These are phyloP conservation scores for Glareola pratincola DNA, from an alignment of 2,113 vertebrate genomes.

Conservation along the genomic window DNA sequence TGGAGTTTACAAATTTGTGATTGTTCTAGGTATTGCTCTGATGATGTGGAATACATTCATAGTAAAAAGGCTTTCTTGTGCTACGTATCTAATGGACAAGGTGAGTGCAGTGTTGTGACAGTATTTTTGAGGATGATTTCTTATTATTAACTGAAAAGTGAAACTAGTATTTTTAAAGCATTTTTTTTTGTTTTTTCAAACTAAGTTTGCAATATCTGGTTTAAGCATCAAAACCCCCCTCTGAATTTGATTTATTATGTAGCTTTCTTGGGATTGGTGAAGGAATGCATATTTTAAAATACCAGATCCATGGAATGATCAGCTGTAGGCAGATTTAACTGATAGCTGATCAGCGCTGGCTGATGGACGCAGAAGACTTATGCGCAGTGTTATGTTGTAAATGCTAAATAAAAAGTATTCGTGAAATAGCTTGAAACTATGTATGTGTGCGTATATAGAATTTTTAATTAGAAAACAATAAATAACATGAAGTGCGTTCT, in stretches of 20 bases:
- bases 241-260: not conserved
- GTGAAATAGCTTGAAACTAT: not conserved
- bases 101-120: slow-evolving; percentile 53
- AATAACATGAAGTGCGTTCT: not conserved
- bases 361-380: not conserved
- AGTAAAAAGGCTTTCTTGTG: slow-evolving; percentile 92
- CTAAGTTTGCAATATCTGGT: not conserved
- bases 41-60: slow-evolving; percentile 99
- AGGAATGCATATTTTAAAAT: not conserved
- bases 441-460: accelerated
- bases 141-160: not conserved
- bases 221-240: not conserved
- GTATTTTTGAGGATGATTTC: not conserved
- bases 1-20: not conserved
- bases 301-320: accelerated
- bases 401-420: not conserved
- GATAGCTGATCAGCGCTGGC: not conserved
- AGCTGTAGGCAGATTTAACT: not conserved
- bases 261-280: not conserved
- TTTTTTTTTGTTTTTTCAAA: not conserved
- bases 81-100: slow-evolving; percentile 93
- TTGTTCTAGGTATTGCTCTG: slow-evolving; percentile 81
- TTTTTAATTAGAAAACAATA: not conserved
- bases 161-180: not conserved
- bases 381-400: not conserved